These are phyloP conservation scores for Sarcophaga bullata DNA, from an alignment of 1,140 invertebrate species.

Conservation along the genomic window DNA sequence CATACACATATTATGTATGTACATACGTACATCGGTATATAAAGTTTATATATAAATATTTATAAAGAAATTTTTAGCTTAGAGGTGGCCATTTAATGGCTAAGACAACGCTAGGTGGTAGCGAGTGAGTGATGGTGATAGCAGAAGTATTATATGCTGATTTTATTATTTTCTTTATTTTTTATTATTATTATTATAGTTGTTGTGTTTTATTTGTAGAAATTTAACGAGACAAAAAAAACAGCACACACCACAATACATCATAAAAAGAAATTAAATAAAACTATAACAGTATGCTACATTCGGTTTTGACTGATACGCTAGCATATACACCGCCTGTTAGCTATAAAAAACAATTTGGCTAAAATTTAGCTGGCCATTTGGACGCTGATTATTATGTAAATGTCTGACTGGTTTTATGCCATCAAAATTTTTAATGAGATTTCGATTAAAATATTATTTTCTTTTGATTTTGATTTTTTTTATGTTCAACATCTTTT, in stretches of 20 bases:
- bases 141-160: conserved; percentile 1
- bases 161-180: not conserved
- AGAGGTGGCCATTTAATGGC: conserved; percentile 35
- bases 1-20: too few relatives aligned
- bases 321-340: too few relatives aligned
- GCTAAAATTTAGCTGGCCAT: not conserved
- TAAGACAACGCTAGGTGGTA: conserved; percentile 21
- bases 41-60: conserved; percentile 7
- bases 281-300: not conserved
- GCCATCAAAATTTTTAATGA: not conserved
- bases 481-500: too few relatives aligned
- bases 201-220: too few relatives aligned
- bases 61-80: conserved; percentile 25
- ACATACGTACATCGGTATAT: too few relatives aligned
- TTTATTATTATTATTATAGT: not conserved
- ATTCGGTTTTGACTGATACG: not conserved
- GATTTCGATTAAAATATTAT: too few relatives aligned
- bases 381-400: not conserved
- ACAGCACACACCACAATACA: not conserved
- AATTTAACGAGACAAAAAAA: not conserved
- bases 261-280: not conserved
- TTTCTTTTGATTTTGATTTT: too few relatives aligned
- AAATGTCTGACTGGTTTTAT: not conserved
- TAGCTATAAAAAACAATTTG: not conserved
- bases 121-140: not conserved